Evolutionary conservation across 2,888 invertebrate genomes (phyloP).

Genomic region (Aradus depressus): DNA sequence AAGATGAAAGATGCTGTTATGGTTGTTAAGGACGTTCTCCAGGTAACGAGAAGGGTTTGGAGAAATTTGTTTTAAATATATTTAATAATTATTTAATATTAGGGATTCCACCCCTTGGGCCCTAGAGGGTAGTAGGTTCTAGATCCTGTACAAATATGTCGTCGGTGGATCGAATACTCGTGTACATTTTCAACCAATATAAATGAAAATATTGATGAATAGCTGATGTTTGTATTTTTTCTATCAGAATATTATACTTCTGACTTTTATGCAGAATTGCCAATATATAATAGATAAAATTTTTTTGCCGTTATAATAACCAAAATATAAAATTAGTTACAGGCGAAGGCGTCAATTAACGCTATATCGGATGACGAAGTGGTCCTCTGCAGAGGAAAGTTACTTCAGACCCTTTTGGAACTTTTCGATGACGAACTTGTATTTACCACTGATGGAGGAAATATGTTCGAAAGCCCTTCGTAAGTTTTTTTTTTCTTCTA

Average conservation of each 20-base stretch:
- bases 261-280: background rate
- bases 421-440: slow-evolving; percentile 6
- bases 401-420: slow-evolving; percentile 9
- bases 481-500: slow-evolving; percentile 1
- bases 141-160: too few species aligned
- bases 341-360: too few species aligned
- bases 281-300: background rate
- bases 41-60: too few species aligned
- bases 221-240: background rate
- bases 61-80: too few species aligned
- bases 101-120: too few species aligned
- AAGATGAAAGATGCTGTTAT: slow-evolving; percentile 14
- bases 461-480: slow-evolving; percentile 1
- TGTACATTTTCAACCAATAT: too few species aligned
- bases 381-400: background rate
- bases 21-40: slow-evolving; percentile 11
- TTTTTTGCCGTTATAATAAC: too few species aligned
- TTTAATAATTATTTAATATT: too few species aligned
- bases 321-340: too few species aligned
- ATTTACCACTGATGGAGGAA: background rate
- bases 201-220: too few species aligned
- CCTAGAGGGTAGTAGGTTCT: too few species aligned
- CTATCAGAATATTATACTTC: background rate
- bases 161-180: too few species aligned
- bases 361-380: slow-evolving; percentile 5